Evolutionary conservation across 2,888 invertebrate genomes (phyloP).

Genomic region (Arctia plantaginis): DNA sequence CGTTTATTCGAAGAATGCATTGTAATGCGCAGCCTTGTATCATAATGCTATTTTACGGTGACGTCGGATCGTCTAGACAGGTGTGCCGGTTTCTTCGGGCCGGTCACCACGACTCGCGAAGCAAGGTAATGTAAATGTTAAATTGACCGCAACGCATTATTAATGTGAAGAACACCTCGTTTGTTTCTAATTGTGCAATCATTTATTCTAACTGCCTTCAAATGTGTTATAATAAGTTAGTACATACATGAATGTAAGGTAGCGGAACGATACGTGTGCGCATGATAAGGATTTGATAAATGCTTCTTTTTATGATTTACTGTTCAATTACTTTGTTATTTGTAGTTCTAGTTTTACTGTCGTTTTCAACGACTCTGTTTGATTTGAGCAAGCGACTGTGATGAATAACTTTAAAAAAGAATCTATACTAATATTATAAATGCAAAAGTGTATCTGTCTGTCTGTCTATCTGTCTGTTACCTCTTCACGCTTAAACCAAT

Average conservation of each 20-base stretch:
- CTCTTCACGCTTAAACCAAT: too few species aligned
- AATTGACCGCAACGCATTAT: conserved; percentile 70
- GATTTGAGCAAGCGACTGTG: neutral
- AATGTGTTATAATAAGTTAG: conserved; percentile 52
- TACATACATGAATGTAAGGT: conserved; percentile 51
- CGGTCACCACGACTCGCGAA: conserved; percentile 44
- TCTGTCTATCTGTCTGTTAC: too few species aligned
- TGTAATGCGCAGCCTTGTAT: conserved; percentile 56
- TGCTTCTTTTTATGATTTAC: conserved; percentile 16
- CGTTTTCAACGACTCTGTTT: neutral
- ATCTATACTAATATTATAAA: too few species aligned
- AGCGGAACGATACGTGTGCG: conserved; percentile 49
- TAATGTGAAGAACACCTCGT: conserved; percentile 60
- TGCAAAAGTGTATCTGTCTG: too few species aligned
- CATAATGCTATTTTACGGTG: conserved; percentile 53
- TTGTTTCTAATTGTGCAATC: conserved; percentile 62
- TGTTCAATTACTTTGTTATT: neutral
- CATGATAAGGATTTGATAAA: conserved; percentile 36
- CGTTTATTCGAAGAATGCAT: conserved; percentile 45
- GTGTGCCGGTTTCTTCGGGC: conserved; percentile 52
- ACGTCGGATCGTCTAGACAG: conserved; percentile 40
- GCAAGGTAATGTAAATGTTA: conserved; percentile 63
- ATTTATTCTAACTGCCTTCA: conserved; percentile 60
- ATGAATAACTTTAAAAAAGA: neutral
- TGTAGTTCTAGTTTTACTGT: conserved; percentile 11